Evolutionary conservation across 1,140 invertebrate species (phyloP), one percentile per base, ranked within the genome.

Genomic region (Philaenus spumarius): DNA sequence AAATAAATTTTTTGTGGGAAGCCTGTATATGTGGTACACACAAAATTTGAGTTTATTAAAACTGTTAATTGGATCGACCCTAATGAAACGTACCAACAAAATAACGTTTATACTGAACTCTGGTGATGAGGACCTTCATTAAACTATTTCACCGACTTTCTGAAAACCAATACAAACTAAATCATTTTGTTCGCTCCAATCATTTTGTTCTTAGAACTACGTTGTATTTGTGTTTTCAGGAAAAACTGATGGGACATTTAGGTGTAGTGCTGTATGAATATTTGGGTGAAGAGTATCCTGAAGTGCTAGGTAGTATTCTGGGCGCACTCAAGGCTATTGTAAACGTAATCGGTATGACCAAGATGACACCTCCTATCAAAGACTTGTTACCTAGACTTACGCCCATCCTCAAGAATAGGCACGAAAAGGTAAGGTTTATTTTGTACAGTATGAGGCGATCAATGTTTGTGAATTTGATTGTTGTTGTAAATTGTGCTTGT

Each of bases 311-410:
- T 54, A 97, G 94, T 40, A 99, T 99, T 72, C 78, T 99, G 4
- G 97, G 96, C 1, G 97, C 97, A 1, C 75, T 99, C 0, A 99
- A 99, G 77, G 94, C 91, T 1, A 99, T 99, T 68, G 96, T 99
- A 0, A 99, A 98, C 76, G 97, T 99, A 2, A 99, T 99, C 72
- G 96, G 97, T 67, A 99, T 99, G 97, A 98, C 95, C 0, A 99
- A 99, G 79, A 99, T 99, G 97, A 99, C 95, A 4, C 97, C 97
- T 4, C 97, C 97, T 2, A 99, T 99, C 61, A 99, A 99, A 79
- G 97, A 99, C 80, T 77, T 99, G 1, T 76, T 99, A 19, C 97
- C 97, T 0, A 80, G 97, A 61, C 76, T 99, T 1, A 99, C 97
- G 2, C 97, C 97, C 0, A 99, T 99, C 69, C 78, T 99, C 14